Base-by-base conservation (phyloP, 1,140 invertebrate genomes). In the Zaprionus africanus region DNA sequence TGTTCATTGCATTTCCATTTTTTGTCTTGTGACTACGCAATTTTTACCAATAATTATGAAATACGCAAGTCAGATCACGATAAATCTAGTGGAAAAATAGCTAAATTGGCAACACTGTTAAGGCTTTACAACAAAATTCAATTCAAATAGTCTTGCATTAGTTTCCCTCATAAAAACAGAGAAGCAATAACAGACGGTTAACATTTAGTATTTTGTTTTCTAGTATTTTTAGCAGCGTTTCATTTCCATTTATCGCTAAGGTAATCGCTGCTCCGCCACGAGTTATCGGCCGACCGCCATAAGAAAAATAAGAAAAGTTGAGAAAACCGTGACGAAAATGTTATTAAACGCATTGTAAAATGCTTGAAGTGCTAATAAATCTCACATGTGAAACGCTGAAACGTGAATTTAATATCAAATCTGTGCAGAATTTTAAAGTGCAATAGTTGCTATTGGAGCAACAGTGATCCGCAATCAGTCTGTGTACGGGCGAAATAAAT, bases 381-480 rank as follows among this genome's bases (percentile, higher is more conserved):
- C 63, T 62, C 68, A 81, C 63, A 76, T 85, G 71, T 76, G 71
- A 69, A 71, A 76, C 69, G 61, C 46, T 86, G 57, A 61, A 82
- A 80, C 77, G 82, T 72, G 72, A 82, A 59, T 77, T 79, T 22
- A 74, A 86, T 54, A 71, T 57, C 49, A 87, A 87, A 56, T 82
- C 80, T 51, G 83, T 82, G 80, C 83, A 87, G 51, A 82, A 86
- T 63, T 86, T 87, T 12, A 82, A 82, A 80, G 83, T 82, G 77
- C 84, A 87, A 87, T 87, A 87, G 34, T 12, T 76, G 34, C 13
- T 65, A 75, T 41, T 31, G 31, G 31, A 26, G 53, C 43, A 46
- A 26, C 65, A 78, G 80, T 86, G 46, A 51, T 24, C 46, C 5
- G 77, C 77, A 79, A 86, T 82, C 57, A 57, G 34, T 74, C 65